phyloP scores from a whole-genome alignment of 2,113 vertebrate genomes.

The Syrrhaptes paradoxus region DNA sequence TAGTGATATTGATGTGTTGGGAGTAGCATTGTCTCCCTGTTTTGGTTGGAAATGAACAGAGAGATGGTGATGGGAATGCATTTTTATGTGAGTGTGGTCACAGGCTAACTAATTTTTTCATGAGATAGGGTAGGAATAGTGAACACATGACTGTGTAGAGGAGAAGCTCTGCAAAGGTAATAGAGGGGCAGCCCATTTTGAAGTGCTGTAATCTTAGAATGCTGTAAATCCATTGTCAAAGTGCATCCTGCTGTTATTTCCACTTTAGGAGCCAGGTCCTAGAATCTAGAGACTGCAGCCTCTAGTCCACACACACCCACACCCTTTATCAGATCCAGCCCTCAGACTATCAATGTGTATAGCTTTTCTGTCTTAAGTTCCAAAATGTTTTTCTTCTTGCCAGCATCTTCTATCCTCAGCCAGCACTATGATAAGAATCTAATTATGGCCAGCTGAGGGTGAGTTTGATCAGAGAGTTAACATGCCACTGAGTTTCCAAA shows the following conservation, averaged over 20 bases:
- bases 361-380: background rate
- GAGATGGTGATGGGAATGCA: background rate
- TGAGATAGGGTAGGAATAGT: background rate
- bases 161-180: background rate
- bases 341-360: background rate
- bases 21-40: background rate
- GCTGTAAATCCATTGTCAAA: background rate
- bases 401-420: background rate
- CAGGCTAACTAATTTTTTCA: background rate
- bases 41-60: background rate
- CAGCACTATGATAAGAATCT: background rate
- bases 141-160: rapidly evolving
- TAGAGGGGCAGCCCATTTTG: background rate
- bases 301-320: background rate
- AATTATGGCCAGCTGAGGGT: background rate
- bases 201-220: background rate
- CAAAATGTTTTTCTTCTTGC: background rate
- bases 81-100: background rate
- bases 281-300: background rate
- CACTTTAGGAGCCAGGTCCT: background rate
- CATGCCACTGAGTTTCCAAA: background rate
- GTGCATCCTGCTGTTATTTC: background rate
- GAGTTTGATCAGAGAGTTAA: background rate
- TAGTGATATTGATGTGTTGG: background rate
- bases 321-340: background rate